Conservation (phyloP, 1,140 invertebrate species). For the Oppia nitens region DNA sequence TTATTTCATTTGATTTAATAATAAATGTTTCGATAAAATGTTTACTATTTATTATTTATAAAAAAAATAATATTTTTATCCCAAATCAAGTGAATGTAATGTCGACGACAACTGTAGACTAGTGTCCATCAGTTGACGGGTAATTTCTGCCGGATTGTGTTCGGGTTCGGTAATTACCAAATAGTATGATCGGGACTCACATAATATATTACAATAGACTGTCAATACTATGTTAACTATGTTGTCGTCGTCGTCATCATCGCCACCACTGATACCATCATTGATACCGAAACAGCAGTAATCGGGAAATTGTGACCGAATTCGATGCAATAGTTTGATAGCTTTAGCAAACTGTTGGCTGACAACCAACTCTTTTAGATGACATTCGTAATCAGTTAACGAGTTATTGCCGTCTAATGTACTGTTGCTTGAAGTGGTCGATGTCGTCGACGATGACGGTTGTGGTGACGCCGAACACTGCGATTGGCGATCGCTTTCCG, state of each 20-base stretch:
- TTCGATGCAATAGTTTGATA: slow-evolving; percentile 41
- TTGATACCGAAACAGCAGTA: slow-evolving; percentile 34
- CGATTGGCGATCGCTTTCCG: slow-evolving; percentile 29
- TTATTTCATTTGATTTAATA: not conserved
- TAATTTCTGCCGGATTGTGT: slow-evolving; percentile 43
- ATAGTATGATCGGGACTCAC: slow-evolving; percentile 46
- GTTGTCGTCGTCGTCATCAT: slow-evolving; percentile 37
- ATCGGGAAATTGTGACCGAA: slow-evolving; percentile 40
- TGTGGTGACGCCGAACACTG: slow-evolving; percentile 29
- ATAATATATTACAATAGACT: slow-evolving; percentile 49
- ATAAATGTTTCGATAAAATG: not conserved
- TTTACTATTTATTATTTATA: too few species aligned
- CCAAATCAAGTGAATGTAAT: slow-evolving; percentile 35
- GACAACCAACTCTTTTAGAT: slow-evolving; percentile 41
- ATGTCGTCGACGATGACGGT: slow-evolving; percentile 27
- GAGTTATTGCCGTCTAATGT: too few species aligned
- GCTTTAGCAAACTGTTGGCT: slow-evolving; percentile 45
- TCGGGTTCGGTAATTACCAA: slow-evolving; percentile 42
- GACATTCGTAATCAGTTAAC: slow-evolving; percentile 37
- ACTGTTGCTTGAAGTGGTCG: slow-evolving; percentile 20
- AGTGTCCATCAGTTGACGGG: slow-evolving; percentile 43
- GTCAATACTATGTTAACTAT: slow-evolving; percentile 45
- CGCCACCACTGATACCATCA: slow-evolving; percentile 29
- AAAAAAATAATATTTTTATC: too few species aligned
- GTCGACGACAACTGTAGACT: slow-evolving; percentile 44